phyloP scores from a whole-genome alignment of 2,888 invertebrate genomes.

The Ochropacha duplaris region DNA sequence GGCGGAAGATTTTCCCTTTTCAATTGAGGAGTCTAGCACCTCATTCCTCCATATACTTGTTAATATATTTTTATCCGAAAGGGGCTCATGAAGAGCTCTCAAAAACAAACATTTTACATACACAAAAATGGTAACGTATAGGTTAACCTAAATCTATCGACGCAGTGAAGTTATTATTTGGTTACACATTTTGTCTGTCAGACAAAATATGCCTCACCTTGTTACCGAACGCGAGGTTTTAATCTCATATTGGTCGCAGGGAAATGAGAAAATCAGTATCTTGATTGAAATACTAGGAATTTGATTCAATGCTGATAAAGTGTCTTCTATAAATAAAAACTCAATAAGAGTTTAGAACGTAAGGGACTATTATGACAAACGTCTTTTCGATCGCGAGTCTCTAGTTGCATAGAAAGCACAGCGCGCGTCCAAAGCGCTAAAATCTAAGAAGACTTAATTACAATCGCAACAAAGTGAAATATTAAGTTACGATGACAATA shows the following conservation, averaged over 20 bases:
- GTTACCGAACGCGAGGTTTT: neutral
- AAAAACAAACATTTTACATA: too few species aligned
- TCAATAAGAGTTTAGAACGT: too few species aligned
- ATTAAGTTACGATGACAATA: neutral
- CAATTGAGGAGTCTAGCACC: too few species aligned
- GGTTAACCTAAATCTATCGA: neutral
- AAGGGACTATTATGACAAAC: too few species aligned
- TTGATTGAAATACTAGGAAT: neutral
- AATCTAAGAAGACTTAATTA: too few species aligned
- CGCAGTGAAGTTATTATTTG: neutral
- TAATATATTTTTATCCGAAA: too few species aligned
- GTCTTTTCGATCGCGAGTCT: too few species aligned
- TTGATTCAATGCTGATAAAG: neutral
- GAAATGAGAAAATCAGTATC: constrained; percentile 1
- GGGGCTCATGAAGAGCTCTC: neutral
- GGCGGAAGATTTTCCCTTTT: too few species aligned
- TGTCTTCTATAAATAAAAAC: neutral
- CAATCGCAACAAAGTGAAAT: neutral
- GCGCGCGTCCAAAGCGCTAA: too few species aligned
- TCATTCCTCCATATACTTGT: too few species aligned
- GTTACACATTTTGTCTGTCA: neutral
- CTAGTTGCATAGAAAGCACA: too few species aligned
- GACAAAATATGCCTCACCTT: neutral
- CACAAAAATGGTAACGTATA: neutral
- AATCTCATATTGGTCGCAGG: neutral